Base-by-base conservation (phyloP, 2,113 vertebrate genomes). In the Tychaedon coryphoeus region DNA sequence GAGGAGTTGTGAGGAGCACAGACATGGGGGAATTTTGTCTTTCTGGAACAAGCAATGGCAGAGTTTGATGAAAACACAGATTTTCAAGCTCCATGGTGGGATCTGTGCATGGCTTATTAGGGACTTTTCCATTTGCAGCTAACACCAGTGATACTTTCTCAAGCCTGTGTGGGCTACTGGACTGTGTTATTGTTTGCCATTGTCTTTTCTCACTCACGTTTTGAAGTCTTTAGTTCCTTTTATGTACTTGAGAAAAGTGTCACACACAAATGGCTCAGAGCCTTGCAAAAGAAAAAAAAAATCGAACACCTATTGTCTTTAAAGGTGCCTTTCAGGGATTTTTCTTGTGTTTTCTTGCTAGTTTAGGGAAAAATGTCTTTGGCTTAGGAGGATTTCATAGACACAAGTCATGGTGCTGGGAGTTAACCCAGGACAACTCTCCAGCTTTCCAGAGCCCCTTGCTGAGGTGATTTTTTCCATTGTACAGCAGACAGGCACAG, bases 131-230 rank as follows among this genome's bases (percentile, higher is more conserved):
- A 26, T 42, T 69, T 79, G 40, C 81, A 82, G 45, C 73, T 88
- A 57, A 50, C 42, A 91, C 14, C 38, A 45, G 23, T 14, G 66
- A 53, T 72, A 16, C 26, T 82, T 91, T 29, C 50, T 86, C 0
- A 2, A 87, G 19, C 61, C 38, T 90, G 54, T 69, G 95, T 95
- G 91, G 77, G 94, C 62, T 76, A 87, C 45, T 78, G 81, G 26
- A 58, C 77, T 82, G 28, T 3, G 3, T 15, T 82, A 25, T 77
- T 91, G 87, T 91, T 96, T 97, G 93, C 91, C 94, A 93, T 33
- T 88, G 36, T 45, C 74, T 91, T 91, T 65, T 48, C 33, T 90
- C 19, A 29, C 56, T 73, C 79, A 79, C 6, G 23, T 85, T 86
- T 80, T 42, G 7, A 92, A 80, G 51, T 67, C 51, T 88, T 88